Percentiles rank a stretch among this genome's conserved stretches.
Conservation (phyloP, 2,797 vertebrate genomes). For the Thripadectes ignobilis region DNA sequence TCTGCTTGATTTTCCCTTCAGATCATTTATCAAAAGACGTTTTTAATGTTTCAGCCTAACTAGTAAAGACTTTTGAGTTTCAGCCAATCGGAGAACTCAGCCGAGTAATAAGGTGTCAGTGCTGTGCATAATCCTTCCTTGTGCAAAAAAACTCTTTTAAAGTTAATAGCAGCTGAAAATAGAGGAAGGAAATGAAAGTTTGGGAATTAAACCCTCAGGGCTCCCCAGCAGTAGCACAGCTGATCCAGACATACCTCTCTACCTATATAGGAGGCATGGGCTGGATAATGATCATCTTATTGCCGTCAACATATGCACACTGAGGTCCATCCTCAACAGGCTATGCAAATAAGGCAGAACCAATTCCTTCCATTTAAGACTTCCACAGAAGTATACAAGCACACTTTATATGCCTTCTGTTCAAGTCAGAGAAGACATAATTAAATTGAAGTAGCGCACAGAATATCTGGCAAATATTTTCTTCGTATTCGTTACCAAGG, state of each 20-base stretch:
- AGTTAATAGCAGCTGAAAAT: constrained; percentile 41
- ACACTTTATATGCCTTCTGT: constrained; percentile 30
- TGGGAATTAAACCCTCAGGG: constrained; percentile 37
- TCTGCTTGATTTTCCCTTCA: constrained; percentile 62
- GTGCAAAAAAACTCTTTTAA: not conserved
- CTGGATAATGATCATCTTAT: constrained; percentile 45
- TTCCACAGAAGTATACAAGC: not conserved
- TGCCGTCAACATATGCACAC: not conserved
- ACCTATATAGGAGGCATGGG: constrained; percentile 19
- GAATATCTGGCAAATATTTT: constrained; percentile 26
- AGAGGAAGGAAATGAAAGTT: constrained; percentile 38
- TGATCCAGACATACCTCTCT: not conserved
- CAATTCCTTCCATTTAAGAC: not conserved
- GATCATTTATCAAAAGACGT: constrained; percentile 58
- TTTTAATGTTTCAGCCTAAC: constrained; percentile 57
- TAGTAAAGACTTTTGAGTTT: constrained; percentile 45
- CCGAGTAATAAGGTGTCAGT: constrained; percentile 36
- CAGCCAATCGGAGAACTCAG: constrained; percentile 3
- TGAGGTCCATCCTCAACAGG: not conserved
- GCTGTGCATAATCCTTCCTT: constrained; percentile 36
- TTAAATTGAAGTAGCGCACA: not conserved
- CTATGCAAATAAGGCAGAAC: constrained; percentile 37
- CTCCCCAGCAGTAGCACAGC: not conserved
- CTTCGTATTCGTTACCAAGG: not conserved
- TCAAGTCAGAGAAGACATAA: not conserved